phyloP scores from a whole-genome alignment of 1,140 invertebrate genomes.

The Neotoxoptera formosana region DNA sequence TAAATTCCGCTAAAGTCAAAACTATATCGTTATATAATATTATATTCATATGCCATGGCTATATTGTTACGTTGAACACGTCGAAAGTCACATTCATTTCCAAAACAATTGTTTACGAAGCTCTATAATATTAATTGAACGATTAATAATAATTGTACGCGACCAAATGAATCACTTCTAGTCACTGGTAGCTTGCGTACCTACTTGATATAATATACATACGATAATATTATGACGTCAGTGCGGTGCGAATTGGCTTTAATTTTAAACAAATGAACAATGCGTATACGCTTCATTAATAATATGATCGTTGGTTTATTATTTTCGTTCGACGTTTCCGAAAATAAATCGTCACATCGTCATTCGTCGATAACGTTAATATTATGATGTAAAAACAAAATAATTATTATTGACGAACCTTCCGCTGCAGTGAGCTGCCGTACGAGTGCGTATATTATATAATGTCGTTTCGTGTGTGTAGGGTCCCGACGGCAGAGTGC shows the following conservation, averaged over 20 bases:
- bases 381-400: neutral
- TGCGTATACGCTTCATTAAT: neutral
- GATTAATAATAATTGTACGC: neutral
- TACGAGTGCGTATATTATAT: no score
- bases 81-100: neutral
- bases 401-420: neutral
- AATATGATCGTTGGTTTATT: neutral
- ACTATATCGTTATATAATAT: no score
- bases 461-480: neutral
- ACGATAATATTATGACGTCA: neutral
- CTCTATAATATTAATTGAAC: neutral
- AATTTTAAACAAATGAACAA: neutral
- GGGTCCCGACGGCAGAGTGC: neutral
- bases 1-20: neutral
- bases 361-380: no score
- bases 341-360: neutral
- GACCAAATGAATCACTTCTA: neutral
- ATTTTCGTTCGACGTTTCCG: neutral
- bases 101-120: neutral
- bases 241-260: neutral
- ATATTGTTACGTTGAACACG: neutral
- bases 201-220: no score
- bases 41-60: no score
- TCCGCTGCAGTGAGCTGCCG: neutral
- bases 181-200: neutral